phyloP scores from a whole-genome alignment of 2,113 vertebrate genomes.

The Anser cygnoides region DNA sequence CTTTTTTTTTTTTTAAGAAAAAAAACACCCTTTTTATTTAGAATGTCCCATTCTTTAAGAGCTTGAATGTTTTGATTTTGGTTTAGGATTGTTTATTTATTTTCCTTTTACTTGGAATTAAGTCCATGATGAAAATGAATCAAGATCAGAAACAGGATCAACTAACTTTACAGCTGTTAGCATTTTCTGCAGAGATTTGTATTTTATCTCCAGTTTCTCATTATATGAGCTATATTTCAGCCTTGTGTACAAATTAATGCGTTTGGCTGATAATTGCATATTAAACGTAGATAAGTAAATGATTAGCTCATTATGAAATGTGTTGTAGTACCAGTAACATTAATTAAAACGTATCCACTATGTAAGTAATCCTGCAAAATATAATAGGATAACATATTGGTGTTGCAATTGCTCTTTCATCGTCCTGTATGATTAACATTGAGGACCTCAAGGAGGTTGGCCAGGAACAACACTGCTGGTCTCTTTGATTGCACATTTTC shows the following conservation, averaged over 20 bases:
- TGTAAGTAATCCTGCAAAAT: conserved; percentile 10
- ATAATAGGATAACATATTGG: background rate
- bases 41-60: background rate
- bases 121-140: background rate
- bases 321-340: conserved; percentile 23
- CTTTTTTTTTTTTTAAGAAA: background rate
- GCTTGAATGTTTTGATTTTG: background rate
- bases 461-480: background rate
- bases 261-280: conserved; percentile 17
- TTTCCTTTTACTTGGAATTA: background rate
- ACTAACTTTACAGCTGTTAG: background rate
- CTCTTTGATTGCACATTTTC: background rate
- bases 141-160: background rate
- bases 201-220: background rate
- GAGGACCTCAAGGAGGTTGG: background rate
- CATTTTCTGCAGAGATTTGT: background rate
- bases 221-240: background rate
- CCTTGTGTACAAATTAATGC: conserved; percentile 28
- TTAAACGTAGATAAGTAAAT: conserved; percentile 50
- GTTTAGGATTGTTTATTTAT: background rate
- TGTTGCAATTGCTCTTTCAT: background rate
- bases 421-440: background rate
- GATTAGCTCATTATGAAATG: conserved; percentile 30
- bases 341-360: conserved; percentile 37
- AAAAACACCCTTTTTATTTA: background rate